These are phyloP conservation scores for Peromyscus nudipes DNA, from an alignment of 2,797 vertebrate genomes.

Conservation along the genomic window DNA sequence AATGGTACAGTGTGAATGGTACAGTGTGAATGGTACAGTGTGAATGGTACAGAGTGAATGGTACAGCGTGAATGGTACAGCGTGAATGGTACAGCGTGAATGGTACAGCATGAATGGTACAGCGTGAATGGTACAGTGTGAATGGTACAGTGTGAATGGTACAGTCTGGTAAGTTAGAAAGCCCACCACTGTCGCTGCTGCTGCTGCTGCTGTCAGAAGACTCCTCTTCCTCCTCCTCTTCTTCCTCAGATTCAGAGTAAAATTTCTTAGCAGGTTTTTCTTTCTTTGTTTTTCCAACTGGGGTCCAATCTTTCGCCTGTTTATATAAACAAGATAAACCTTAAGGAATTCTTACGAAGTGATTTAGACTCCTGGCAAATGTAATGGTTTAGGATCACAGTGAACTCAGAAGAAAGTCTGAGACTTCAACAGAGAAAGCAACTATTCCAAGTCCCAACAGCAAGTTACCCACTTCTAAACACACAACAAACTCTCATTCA, in stretches of 20 bases:
- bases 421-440: not conserved
- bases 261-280: conserved; percentile 93
- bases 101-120: too few species aligned
- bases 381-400: conserved; percentile 12
- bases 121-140: too few species aligned
- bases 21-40: too few species aligned
- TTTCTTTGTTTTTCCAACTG: conserved; percentile 90
- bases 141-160: too few species aligned
- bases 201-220: conserved; percentile 86
- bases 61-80: too few species aligned
- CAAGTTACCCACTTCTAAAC: not conserved
- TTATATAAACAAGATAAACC: conserved; percentile 44
- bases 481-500: not conserved
- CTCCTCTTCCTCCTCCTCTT: conserved; percentile 91
- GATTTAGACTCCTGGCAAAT: conserved; percentile 28
- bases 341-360: conserved; percentile 40
- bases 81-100: too few species aligned
- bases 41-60: too few species aligned
- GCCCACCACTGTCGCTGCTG: conserved; percentile 89
- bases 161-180: too few species aligned
- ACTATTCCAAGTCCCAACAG: not conserved
- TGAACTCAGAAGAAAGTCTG: conserved; percentile 41
- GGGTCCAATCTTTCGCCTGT: conserved; percentile 92
- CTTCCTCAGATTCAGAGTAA: conserved; percentile 94
- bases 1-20: too few species aligned